A percentile compares a stretch with the other conserved stretches of the same genome.
Conservation (phyloP, 2,113 vertebrate species). For the Bos indicus region DNA sequence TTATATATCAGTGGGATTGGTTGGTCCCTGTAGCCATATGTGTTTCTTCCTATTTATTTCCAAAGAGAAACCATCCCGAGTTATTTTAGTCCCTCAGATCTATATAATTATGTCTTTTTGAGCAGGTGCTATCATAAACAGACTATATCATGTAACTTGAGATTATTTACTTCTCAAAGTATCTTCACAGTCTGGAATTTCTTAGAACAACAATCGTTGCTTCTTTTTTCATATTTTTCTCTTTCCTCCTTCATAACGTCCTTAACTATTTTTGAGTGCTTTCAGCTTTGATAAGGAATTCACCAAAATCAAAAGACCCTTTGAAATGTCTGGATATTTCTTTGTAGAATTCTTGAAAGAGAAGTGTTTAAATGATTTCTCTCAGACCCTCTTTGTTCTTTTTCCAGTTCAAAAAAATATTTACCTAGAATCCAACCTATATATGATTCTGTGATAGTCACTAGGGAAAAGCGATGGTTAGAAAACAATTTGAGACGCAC, state of each 20-base stretch:
- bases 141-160: background rate
- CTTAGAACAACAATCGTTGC: background rate
- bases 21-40: background rate
- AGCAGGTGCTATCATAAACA: background rate
- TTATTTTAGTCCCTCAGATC: background rate
- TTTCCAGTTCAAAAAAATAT: background rate
- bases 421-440: background rate
- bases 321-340: background rate
- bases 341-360: background rate
- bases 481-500: background rate
- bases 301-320: background rate
- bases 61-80: background rate
- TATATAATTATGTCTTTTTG: background rate
- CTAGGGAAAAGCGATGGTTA: background rate
- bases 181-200: background rate
- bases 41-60: background rate
- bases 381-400: background rate
- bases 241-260: background rate
- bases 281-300: background rate
- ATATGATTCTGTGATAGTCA: background rate
- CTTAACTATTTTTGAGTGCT: background rate
- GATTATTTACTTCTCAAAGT: background rate
- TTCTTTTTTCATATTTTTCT: background rate
- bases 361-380: background rate
- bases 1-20: background rate